Evolutionary conservation across 2,797 vertebrate species (phyloP), one percentile per base, ranked within the genome.

Genomic region (Pogoniulus pusillus): DNA sequence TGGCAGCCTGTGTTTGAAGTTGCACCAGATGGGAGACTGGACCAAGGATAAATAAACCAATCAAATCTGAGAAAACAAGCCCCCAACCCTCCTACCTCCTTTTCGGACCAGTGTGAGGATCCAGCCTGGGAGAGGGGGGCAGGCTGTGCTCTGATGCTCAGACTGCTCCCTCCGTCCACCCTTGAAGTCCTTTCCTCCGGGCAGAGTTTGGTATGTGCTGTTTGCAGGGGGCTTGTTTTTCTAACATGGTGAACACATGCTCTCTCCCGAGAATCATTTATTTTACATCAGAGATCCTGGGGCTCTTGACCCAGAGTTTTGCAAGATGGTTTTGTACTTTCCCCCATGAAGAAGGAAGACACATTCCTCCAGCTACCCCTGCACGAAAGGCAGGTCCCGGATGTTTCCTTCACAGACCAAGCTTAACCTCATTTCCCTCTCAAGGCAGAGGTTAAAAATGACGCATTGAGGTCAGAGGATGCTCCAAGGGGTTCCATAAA

Each of bases 161-260:
- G 71, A 89, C 87, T 78, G 92, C 85, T 92, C 77, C 71, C 84
- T 96, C 87, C 12, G 14, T 95, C 93, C 95, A 94, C 88, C 91
- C 94, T 95, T 96, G 93, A 95, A 95, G 94, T 93, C 92, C 90
- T 62, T 92, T 96, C 91, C 94, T 96, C 92, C 5, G 9, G 89
- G 85, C 83, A 93, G 88, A 88, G 88, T 95, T 94, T 90, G 87
- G 96, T 95, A 94, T 96, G 94, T 95, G 96, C 86, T 88, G 94
- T 86, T 96, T 94, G 96, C 94, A 89, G 95, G 96, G 95, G 92
- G 93, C 58, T 76, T 99, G 98, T 99, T 99, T 98, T 98, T 98
- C 87, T 98, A 99, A 99, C 98, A 98, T 99, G 98, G 98, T 97
- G 98, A 99, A 98, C 99, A 99, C 97, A 99, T 99, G 99, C 98